phyloP scores from a whole-genome alignment of 2,113 vertebrate genomes.

The Pyrgilauda ruficollis region DNA sequence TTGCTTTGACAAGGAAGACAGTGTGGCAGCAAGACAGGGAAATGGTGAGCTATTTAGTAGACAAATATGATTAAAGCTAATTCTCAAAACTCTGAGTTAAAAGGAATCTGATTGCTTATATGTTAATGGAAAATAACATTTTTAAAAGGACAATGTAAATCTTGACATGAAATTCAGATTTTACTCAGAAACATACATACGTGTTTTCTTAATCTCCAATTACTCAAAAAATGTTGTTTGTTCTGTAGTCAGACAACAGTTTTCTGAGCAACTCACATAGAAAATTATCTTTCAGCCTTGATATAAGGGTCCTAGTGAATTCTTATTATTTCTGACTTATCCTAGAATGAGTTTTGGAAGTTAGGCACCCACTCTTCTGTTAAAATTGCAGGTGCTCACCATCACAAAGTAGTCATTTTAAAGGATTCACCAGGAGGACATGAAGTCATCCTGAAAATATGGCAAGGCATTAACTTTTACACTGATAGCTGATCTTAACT shows the following conservation, averaged over 20 bases:
- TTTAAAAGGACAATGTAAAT: background rate
- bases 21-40: background rate
- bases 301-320: background rate
- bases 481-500: background rate
- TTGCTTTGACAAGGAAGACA: background rate
- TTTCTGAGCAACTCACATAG: background rate
- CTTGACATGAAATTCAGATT: background rate
- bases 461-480: background rate
- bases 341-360: background rate
- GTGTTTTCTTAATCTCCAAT: background rate
- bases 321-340: background rate
- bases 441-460: background rate
- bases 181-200: background rate
- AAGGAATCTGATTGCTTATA: background rate
- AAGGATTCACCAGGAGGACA: background rate
- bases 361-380: background rate
- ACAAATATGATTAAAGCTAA: background rate
- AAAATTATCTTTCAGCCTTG: background rate
- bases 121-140: background rate
- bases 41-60: background rate
- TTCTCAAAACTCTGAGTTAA: background rate
- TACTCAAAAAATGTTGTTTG: rapidly evolving
- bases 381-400: background rate
- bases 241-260: background rate
- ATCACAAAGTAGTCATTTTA: background rate